These are phyloP conservation scores for Orthosia cruda DNA, from an alignment of 2,888 invertebrate species.

Conservation along the genomic window DNA sequence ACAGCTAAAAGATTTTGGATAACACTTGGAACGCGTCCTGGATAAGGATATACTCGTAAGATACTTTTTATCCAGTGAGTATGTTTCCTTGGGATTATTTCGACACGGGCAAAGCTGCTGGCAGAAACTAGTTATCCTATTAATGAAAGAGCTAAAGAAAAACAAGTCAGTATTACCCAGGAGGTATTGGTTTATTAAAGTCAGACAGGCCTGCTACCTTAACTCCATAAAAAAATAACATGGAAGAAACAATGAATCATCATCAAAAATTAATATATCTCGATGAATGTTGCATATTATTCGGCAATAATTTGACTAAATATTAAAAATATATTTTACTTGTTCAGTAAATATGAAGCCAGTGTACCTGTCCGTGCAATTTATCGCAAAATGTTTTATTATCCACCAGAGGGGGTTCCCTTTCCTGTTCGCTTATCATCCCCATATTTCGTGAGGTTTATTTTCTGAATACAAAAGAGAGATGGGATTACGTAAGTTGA, in stretches of 20 bases:
- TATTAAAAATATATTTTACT: conserved; percentile 27
- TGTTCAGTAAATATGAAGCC: conserved; percentile 30
- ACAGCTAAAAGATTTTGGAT: too few species aligned
- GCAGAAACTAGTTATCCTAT: too few species aligned
- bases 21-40: too few species aligned
- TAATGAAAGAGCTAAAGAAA: too few species aligned
- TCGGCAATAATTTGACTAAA: conserved; percentile 18
- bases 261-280: background rate
- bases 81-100: too few species aligned
- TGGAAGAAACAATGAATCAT: background rate
- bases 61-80: too few species aligned
- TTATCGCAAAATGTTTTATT: conserved; percentile 66
- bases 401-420: conserved; percentile 33
- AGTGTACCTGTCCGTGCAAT: conserved; percentile 54
- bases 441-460: conserved; percentile 55
- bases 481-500: conserved; percentile 46
- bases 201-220: background rate
- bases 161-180: too few species aligned
- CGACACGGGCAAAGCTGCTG: too few species aligned
- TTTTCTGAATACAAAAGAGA: conserved; percentile 53
- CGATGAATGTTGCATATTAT: background rate
- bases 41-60: too few species aligned
- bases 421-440: conserved; percentile 40
- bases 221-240: background rate
- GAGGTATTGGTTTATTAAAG: too few species aligned